Conservation (phyloP, 2,888 invertebrate species). For the Cryptophagus acutangulus region DNA sequence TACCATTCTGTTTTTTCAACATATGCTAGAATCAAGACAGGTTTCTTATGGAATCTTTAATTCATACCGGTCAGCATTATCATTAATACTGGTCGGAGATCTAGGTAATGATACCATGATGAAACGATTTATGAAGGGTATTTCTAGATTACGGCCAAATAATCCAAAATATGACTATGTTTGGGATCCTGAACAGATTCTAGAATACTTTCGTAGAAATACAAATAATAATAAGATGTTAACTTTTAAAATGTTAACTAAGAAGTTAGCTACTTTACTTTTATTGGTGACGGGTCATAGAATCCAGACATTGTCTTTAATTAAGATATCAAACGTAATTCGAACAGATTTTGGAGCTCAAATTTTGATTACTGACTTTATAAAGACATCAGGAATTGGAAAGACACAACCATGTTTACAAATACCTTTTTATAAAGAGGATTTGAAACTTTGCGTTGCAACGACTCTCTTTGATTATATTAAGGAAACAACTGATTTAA, state of each 20-base stretch:
- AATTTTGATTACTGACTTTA: constrained; percentile 15
- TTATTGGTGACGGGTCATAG: constrained; percentile 12
- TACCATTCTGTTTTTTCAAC: constrained; percentile 4
- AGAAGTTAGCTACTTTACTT: constrained; percentile 11
- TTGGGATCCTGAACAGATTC: constrained; percentile 28
- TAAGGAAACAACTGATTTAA: too few species aligned
- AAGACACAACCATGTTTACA: too few species aligned
- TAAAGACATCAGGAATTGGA: constrained; percentile 19
- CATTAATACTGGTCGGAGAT: constrained; percentile 17
- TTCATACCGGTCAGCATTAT: constrained; percentile 23
- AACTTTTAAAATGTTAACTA: not conserved
- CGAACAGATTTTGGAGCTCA: constrained; percentile 4
- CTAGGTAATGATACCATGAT: constrained; percentile 17
- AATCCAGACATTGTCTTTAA: constrained; percentile 15
- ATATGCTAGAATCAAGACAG: constrained; percentile 2
- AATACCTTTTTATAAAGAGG: too few species aligned
- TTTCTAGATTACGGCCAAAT: constrained; percentile 22
- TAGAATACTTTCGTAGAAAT: constrained; percentile 11
- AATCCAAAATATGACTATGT: constrained; percentile 25
- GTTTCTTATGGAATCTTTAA: constrained; percentile 23
- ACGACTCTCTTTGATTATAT: too few species aligned
- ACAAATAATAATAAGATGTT: constrained; percentile 10
- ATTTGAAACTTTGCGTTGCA: too few species aligned
- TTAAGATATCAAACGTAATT: constrained; percentile 16
- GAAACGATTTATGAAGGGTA: constrained; percentile 26